Base-by-base conservation (phyloP, 53 echinoderm and acorn worm species). In the Mesocentrotus franciscanus region DNA sequence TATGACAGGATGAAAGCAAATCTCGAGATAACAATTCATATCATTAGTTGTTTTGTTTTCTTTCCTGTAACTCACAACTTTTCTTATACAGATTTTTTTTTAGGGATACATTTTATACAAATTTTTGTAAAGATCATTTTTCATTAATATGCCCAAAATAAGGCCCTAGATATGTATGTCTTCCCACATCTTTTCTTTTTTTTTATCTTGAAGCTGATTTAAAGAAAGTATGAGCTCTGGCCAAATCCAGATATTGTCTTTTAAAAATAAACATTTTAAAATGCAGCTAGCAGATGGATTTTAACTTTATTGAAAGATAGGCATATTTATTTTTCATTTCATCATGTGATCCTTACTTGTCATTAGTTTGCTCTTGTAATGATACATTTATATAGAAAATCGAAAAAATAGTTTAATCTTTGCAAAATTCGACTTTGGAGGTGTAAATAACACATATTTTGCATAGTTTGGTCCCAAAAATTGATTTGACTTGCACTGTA, bases 41-140 rank as follows among this genome's bases (percentile, higher is more conserved):
- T 87, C 57, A 49, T 84, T 42, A 12, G 84, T 10, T 84, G 39
- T 42, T 84, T 79, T 87, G 59, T 87, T 87, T 87, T 58, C 87
- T 27, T 58, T 87, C 87, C 87, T 87, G 87, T 87, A 84, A 84
- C 84, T 6, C 49, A 22, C 84, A 84, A 18, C 39, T 42, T 39
- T 84, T 84, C 84, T 84, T 20, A 84, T 8, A 49, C 78, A 78
- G 78, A n/a, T 14, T 78, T 20, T 27, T 39, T 30, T 74, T 74
- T 30, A 71, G 74, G 74, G 30, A 74, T 30, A 74, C 74, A 49
- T 29, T 74, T 9, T 74, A 30, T 9, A 30, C 14, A 12, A 30
- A 30, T 30, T 74, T 29, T 32, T 32, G 6, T 74, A 30, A 30
- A 32, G 74, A 74, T 12, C 32, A 30, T 36, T 81, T 16, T 1